phyloP scores from a whole-genome alignment of 2,113 vertebrate species.

The Chamaea fasciata region DNA sequence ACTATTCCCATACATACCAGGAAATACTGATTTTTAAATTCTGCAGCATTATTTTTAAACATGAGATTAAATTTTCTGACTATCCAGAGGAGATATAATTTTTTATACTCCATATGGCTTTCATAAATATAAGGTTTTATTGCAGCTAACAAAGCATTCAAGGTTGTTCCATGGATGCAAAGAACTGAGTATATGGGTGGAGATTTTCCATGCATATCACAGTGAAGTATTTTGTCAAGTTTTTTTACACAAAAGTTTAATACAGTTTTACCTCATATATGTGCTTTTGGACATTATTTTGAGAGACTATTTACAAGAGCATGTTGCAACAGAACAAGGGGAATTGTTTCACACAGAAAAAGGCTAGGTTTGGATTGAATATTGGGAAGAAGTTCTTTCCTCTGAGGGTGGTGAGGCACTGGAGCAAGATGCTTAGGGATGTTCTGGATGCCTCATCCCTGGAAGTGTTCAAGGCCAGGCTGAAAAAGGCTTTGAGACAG shows the following conservation, averaged over 20 bases:
- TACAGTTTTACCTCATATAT: not conserved
- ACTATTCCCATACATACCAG: not conserved
- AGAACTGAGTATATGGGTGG: not conserved
- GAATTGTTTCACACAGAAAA: not conserved
- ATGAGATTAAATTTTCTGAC: not conserved
- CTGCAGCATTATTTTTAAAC: not conserved
- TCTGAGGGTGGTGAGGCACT: not conserved
- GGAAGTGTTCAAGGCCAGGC: not conserved
- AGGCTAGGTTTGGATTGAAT: not conserved
- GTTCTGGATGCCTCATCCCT: not conserved
- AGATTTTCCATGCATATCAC: not conserved
- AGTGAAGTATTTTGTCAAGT: not conserved
- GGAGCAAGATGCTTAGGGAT: not conserved
- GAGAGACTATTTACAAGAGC: not conserved
- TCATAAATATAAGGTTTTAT: not conserved
- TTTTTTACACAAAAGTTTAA: not conserved
- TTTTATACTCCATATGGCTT: not conserved
- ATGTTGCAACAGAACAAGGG: not conserved
- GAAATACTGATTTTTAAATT: not conserved
- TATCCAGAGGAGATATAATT: not conserved
- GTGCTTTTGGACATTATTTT: not conserved
- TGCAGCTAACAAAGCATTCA: not conserved
- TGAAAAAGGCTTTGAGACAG: not conserved
- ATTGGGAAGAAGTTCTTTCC: not conserved
- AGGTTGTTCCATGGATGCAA: not conserved